A percentile compares a stretch with the other conserved stretches of the same genome.
Conservation (phyloP, 2,888 invertebrate genomes). For the Meganola albula region DNA sequence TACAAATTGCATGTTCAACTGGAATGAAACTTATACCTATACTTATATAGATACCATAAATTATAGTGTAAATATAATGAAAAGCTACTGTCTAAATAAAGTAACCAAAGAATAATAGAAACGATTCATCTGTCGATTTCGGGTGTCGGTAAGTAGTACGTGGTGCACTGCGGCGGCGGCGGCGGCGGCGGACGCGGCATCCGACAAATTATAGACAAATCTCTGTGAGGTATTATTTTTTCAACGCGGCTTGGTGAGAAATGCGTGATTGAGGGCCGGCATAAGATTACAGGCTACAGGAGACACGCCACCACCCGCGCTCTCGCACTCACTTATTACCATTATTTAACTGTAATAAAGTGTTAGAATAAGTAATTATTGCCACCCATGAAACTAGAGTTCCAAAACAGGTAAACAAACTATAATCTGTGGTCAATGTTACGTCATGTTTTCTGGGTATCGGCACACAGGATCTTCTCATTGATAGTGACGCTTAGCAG, state of each 20-base stretch:
- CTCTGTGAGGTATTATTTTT: conserved; percentile 73
- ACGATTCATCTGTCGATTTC: conserved; percentile 44
- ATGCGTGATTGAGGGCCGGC: conserved; percentile 75
- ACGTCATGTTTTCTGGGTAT: conserved; percentile 13
- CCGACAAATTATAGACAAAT: conserved; percentile 75
- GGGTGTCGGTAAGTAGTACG: conserved; percentile 25
- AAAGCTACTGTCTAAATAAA: conserved; percentile 62
- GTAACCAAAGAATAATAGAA: conserved; percentile 49
- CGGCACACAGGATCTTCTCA: conserved; percentile 19
- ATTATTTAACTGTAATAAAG: conserved; percentile 73
- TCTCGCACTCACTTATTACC: conserved; percentile 65
- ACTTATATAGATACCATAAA: conserved; percentile 38
- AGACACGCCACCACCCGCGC: conserved; percentile 67
- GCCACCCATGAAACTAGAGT: conserved; percentile 50
- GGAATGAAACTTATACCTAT: conserved; percentile 19
- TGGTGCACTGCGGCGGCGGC: too few relatives aligned
- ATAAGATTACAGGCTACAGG: conserved; percentile 64
- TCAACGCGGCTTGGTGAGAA: conserved; percentile 76
- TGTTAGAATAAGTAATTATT: conserved; percentile 65
- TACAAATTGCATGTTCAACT: conserved; percentile 23
- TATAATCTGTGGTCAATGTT: conserved; percentile 20
- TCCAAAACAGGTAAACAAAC: conserved; percentile 16
- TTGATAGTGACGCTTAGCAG: conserved; percentile 23
- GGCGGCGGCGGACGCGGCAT: conserved; percentile 50
- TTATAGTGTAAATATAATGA: conserved; percentile 44